Base-by-base conservation (phyloP, 2,888 invertebrate species). In the Oithona nana region DNA sequence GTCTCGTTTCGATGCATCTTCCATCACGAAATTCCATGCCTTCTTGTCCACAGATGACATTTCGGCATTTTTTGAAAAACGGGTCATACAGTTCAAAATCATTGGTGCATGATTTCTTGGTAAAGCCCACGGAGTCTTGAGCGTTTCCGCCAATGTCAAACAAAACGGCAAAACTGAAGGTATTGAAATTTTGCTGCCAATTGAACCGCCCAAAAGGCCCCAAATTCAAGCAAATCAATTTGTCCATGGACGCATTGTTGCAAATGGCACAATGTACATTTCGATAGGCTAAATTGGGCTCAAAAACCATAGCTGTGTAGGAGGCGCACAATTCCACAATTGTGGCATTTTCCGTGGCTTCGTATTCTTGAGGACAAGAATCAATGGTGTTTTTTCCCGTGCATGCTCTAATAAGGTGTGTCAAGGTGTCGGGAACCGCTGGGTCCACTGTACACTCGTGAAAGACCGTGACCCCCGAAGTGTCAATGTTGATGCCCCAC, bases 211-310 rank as follows among this genome's bases (percentile, higher is more conserved):
- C 65, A 8, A 66, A 66, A 48, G 66, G 68, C 29, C 69, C 67
- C 16, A 66, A 67, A 59, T 66, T 63, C n/a, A 66, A 65, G 58
- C 73, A 73, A 22, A 67, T 65, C 50, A 71, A 64, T 28, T 69
- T 67, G 29, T 73, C 71, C 1, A 71, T 67, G n/a, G 70, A 68
- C 22, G 72, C 71, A 50, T 71, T 69, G 67, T 75, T 75, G 67
- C 76, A 76, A 49, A 73, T 68, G 26, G 75, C 76, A 66, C 76
- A 76, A 65, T 76, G 75, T 1, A 71, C 70, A 66, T 76, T 76
- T 62, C 74, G 68, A 67, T 72, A 76, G 1, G 70, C 69, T 16
- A 68, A 29, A 48, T 57, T 31, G 1, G 54, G 63, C 6, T 70
- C 67, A 68, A 73, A 75, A 16, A 74, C 72, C 22, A 71, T 68